phyloP scores from a whole-genome alignment of 2,797 vertebrate genomes.

The Ptychobarbus kaznakovi region DNA sequence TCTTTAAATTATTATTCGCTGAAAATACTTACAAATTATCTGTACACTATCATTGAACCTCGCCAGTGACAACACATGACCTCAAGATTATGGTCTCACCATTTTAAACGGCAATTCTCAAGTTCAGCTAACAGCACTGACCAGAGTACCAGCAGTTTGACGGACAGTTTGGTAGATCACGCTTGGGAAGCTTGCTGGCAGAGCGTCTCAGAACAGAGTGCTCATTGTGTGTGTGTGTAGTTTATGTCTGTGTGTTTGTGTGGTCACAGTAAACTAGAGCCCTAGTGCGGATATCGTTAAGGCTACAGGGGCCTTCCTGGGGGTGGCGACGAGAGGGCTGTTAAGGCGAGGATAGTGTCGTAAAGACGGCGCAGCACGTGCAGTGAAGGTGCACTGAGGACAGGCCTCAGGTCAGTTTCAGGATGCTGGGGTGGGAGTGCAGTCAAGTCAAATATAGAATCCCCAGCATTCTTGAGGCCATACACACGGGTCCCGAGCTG shows the following conservation, averaged over 20 bases:
- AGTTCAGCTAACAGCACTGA: conserved; percentile 16
- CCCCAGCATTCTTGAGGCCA: conserved; percentile 82
- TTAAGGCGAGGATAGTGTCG: conserved; percentile 53
- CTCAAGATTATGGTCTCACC: not conserved
- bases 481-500: conserved; percentile 77
- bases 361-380: conserved; percentile 58
- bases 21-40: no score
- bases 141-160: conserved; percentile 15
- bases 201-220: conserved; percentile 53
- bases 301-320: conserved; percentile 44
- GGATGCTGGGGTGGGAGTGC: conserved; percentile 76
- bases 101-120: not conserved
- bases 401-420: conserved; percentile 74
- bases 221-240: conserved; percentile 47
- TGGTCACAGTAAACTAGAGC: conserved; percentile 33
- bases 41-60: no score
- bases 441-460: conserved; percentile 82
- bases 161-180: conserved; percentile 14
- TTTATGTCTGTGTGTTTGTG: conserved; percentile 50
- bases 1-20: no score
- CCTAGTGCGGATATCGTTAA: conserved; percentile 33
- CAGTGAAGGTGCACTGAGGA: conserved; percentile 76
- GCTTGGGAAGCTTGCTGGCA: conserved; percentile 46
- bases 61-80: not conserved
- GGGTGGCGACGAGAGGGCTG: conserved; percentile 22